These are phyloP conservation scores for Forbesichthys agassizii DNA, from an alignment of 2,113 vertebrate genomes.

Conservation along the genomic window DNA sequence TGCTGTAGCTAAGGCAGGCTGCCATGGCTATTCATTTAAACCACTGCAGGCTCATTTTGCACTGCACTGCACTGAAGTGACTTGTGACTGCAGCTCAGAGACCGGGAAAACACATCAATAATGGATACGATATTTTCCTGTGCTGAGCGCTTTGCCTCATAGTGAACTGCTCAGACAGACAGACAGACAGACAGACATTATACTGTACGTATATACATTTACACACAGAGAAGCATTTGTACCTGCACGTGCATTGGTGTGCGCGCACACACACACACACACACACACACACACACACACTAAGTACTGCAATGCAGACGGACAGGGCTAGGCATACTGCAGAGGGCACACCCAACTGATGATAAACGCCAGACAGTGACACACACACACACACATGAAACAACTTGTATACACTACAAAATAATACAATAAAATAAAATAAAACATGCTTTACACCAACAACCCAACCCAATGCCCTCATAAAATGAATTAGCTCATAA, in stretches of 20 bases:
- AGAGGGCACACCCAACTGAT: conserved; percentile 16
- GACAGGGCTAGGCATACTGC: conserved; percentile 37
- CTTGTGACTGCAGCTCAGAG: conserved; percentile 76
- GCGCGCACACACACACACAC: not conserved
- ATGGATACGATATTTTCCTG: conserved; percentile 54
- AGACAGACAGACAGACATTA: not conserved
- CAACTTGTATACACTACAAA: not conserved
- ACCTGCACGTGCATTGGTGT: conserved; percentile 6
- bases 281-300: not conserved
- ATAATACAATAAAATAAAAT: too few species aligned
- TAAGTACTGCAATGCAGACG: conserved; percentile 67
- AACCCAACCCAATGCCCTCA: too few species aligned
- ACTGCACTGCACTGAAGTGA: conserved; percentile 18
- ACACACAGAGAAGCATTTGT: conserved; percentile 3
- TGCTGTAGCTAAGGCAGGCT: not conserved
- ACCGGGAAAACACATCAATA: conserved; percentile 62
- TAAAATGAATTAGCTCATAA: too few species aligned
- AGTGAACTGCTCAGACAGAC: conserved; percentile 10
- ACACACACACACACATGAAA: not conserved
- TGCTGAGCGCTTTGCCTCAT: conserved; percentile 4
- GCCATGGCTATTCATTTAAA: not conserved
- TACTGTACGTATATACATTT: not conserved
- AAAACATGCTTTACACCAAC: too few species aligned
- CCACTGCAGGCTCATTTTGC: conserved; percentile 23
- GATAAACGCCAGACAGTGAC: not conserved